Base-by-base conservation (phyloP, 2,888 invertebrate species). In the Xestoiulus laeticollis region DNA sequence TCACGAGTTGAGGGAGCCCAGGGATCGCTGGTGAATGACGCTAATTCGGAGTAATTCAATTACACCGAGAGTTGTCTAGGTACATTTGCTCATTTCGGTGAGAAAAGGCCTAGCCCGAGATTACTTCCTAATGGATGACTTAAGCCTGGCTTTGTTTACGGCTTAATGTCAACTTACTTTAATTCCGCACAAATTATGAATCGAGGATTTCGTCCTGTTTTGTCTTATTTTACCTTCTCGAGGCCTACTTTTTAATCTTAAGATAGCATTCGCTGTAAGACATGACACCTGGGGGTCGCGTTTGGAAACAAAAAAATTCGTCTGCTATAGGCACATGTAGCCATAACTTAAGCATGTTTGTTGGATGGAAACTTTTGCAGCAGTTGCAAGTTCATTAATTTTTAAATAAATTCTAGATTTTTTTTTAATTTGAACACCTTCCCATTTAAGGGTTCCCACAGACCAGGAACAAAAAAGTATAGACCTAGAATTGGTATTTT, bases 61-160 rank as follows among this genome's bases (percentile, higher is more conserved):
- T 53, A 48, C 19, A 53, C 19, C n/a, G 19, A n/a, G 22, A 22
- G 22, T 68, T 22, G 59, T 68, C 59, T 22, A 8, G 59, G 22
- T 68, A 22, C 53, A 59, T 59, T 68, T 68, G 59, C 59, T 68
- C 22, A 68, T 68, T 68, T 68, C 22, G 59, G 59, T 68, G 59
- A 68, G 59, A 68, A 68, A 22, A 68, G 59, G 22, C 59, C 59
- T 22, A 8, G 59, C 22, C 22, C 59, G 59, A 68, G 59, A 68
- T 68, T 68, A 68, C 22, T 68, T 68, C 22, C 59, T 19, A 68
- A 68, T 68, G 59, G 59, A 68, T 68, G 59, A 68, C 59, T 68
- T 68, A 68, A 68, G 59, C 59, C 59, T 22, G 59, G 59, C 59
- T 38, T 38, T 38, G 38, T 38, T 38, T 38, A 38, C 38, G 38